phyloP scores from a whole-genome alignment of 2,113 vertebrate genomes.

The Chamaetylas fuelleborni region DNA sequence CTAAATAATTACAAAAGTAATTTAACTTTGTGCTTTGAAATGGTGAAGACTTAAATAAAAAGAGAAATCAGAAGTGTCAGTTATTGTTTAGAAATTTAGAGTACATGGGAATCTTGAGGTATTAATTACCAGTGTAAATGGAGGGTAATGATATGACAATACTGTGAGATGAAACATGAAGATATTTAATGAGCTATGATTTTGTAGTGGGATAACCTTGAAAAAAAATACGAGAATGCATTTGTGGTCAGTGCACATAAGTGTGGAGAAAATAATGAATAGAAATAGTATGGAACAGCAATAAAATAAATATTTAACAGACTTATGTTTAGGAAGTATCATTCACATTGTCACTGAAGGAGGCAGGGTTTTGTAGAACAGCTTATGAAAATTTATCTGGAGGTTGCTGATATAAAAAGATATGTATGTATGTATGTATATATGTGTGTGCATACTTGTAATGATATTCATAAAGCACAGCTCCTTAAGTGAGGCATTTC shows the following conservation, averaged over 20 bases:
- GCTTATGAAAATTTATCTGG: background rate
- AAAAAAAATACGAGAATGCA: background rate
- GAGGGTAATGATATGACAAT: background rate
- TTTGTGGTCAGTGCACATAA: background rate
- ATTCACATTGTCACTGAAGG: background rate
- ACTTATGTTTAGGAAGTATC: background rate
- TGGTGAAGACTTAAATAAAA: background rate
- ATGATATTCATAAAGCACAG: background rate
- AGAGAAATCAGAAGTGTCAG: background rate
- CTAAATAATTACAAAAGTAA: background rate
- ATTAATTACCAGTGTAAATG: background rate
- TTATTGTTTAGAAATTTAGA: background rate
- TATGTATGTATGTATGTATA: background rate
- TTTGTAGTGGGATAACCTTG: background rate
- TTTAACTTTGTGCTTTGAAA: background rate
- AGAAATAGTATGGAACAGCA: background rate
- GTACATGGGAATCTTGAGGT: background rate
- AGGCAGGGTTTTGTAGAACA: background rate
- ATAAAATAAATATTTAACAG: background rate
- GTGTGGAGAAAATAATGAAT: background rate
- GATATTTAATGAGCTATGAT: background rate
- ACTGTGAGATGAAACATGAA: background rate
- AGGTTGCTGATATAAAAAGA: background rate
- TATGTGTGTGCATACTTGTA: background rate
- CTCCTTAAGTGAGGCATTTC: background rate